phyloP scores from a whole-genome alignment of 2,797 vertebrate species.

The Danio tinwini region DNA sequence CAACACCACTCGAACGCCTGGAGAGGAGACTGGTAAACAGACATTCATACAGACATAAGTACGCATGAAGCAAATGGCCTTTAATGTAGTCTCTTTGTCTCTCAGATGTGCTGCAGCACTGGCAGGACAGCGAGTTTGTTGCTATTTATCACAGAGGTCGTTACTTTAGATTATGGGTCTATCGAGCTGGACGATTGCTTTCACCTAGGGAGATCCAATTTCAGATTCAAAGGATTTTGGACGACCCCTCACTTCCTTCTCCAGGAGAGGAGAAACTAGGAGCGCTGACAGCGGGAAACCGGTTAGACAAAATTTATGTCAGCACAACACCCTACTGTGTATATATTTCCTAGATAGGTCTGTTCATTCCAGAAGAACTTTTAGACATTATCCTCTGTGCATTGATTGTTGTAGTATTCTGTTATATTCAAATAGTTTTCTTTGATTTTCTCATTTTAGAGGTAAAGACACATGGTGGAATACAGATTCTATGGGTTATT shows the following conservation, averaged over 20 bases:
- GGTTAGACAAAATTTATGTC: conserved; percentile 67
- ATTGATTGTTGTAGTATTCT: no score
- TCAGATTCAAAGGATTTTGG: conserved; percentile 86
- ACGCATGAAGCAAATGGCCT: not conserved
- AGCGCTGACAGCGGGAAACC: conserved; percentile 85
- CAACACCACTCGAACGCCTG: conserved; percentile 87
- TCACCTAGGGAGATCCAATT: conserved; percentile 82
- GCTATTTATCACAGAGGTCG: conserved; percentile 85
- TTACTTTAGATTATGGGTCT: conserved; percentile 83
- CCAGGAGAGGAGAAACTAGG: conserved; percentile 85
- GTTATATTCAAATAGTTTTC: no score
- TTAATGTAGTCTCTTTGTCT: not conserved
- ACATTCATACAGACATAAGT: not conserved
- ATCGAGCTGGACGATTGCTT: conserved; percentile 79
- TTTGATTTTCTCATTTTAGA: no score
- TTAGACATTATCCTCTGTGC: no score
- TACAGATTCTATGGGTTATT: no score
- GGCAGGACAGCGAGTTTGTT: conserved; percentile 84
- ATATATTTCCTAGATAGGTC: no score
- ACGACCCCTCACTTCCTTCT: conserved; percentile 76
- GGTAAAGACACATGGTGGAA: no score
- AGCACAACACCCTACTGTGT: not conserved
- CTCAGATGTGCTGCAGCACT: conserved; percentile 83
- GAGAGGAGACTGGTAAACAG: conserved; percentile 80
- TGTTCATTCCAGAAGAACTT: no score